A percentile compares a stretch with the other conserved stretches of the same genome.
These are phyloP conservation scores for Glaucidium brasilianum DNA, from an alignment of 2,113 vertebrate genomes.

Conservation along the genomic window DNA sequence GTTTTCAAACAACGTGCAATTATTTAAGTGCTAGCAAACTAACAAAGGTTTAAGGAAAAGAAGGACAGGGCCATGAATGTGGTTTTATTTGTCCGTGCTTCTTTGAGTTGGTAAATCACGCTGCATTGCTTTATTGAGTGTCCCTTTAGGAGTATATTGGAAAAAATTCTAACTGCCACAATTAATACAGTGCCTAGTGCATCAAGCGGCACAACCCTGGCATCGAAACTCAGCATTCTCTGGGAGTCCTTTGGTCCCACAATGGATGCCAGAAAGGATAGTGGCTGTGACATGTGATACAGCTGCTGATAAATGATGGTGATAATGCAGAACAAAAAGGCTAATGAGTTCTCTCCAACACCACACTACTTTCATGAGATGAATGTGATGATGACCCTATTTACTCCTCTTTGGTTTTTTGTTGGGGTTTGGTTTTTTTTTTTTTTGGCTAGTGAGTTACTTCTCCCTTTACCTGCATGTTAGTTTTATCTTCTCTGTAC, in stretches of 20 bases:
- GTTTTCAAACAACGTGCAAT: neutral
- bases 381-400: conserved; percentile 29
- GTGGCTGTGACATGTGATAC: conserved; percentile 32
- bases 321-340: conserved; percentile 50
- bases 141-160: conserved; percentile 56
- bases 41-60: neutral
- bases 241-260: neutral
- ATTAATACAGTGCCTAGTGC: conserved; percentile 57
- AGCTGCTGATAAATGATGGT: conserved; percentile 48
- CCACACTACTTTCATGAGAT: conserved; percentile 10
- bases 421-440: no score
- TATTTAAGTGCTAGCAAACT: neutral
- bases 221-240: neutral
- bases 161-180: conserved; percentile 63
- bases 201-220: neutral
- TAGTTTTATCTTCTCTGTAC: conserved; percentile 3
- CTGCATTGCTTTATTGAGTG: conserved; percentile 54
- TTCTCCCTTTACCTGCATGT: neutral
- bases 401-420: no score
- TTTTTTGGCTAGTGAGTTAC: neutral
- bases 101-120: conserved; percentile 60
- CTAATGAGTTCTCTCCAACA: conserved; percentile 41
- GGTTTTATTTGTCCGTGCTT: conserved; percentile 43
- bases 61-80: neutral
- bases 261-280: conserved; percentile 46